Evolutionary conservation across 2,797 vertebrate species (phyloP), one percentile per base, ranked within the genome.

Genomic region (Periparus ater): DNA sequence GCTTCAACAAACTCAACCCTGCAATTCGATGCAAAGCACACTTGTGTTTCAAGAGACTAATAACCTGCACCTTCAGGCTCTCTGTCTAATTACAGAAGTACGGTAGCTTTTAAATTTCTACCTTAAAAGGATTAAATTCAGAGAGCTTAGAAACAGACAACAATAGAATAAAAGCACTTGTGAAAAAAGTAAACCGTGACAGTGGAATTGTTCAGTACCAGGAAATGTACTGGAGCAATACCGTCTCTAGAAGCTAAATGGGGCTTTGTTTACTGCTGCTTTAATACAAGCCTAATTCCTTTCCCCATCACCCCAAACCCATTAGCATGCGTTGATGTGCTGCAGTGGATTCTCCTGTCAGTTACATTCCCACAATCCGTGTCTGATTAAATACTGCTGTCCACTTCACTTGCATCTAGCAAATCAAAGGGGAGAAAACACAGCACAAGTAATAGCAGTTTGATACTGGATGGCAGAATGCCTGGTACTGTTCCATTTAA

Each of bases 311-410:
- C 58, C 80, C 82, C 61, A 95, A 86, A 86, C 61, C 83, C 80
- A 95, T 94, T 71, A 95, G 82, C 71, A 86, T 65, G 88, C 76
- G 6, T n/a, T 90, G 65, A 81, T 87, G 57, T 71, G 74, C 93
- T 86, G 68, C 88, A 68, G 77, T 71, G 65, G 61, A 90, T 96
- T 95, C 91, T 73, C 73, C 85, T 95, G 92, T 88, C 93, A 96
- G 92, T 90, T 95, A 75, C 85, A 94, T 94, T 96, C 91, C 92
- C 94, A 97, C 80, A 94, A 79, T 21, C 67, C 71, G 5, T 47
- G 53, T 88, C 88, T 95, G 91, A 84, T 90, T 95, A 91, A 95
- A 91, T 53, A 50, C 63, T 85, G 89, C 89, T 90, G 73, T 96
- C 96, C 88, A 85, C 65, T 95, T 93, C 67, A 58, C 80, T 95